phyloP scores from a whole-genome alignment of 2,113 vertebrate genomes.

The Rhea americana region DNA sequence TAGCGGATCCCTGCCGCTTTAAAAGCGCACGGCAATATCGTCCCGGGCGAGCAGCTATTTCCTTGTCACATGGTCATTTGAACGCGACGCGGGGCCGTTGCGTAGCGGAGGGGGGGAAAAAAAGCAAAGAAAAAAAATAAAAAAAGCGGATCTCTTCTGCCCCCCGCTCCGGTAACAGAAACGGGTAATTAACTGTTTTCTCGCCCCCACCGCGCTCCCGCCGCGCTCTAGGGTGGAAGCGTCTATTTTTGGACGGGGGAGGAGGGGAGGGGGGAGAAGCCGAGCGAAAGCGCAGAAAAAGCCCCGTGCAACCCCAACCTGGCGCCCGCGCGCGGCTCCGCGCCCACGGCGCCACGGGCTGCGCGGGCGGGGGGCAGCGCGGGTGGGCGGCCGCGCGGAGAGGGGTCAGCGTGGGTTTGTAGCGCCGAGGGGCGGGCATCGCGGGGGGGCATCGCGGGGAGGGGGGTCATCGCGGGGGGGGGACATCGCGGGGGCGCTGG shows the following conservation, averaged over 20 bases:
- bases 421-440: too few relatives aligned
- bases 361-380: background rate
- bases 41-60: slow-evolving; percentile 10
- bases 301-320: background rate
- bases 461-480: background rate
- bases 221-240: background rate
- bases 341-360: too few relatives aligned
- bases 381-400: too few relatives aligned
- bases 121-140: background rate
- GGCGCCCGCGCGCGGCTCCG: background rate
- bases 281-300: background rate
- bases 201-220: background rate
- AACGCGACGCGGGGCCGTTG: slow-evolving; percentile 32
- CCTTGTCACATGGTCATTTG: slow-evolving; percentile 55
- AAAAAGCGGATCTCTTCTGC: background rate
- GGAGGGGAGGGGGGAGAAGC: fast-evolving
- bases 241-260: background rate
- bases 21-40: background rate
- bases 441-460: too few relatives aligned
- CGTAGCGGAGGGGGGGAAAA: background rate
- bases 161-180: background rate
- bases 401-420: background rate
- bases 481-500: background rate
- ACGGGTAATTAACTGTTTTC: background rate
- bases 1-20: slow-evolving; percentile 47